Conservation (phyloP, 2,797 vertebrate genomes). For the Cirrhinus molitorella region DNA sequence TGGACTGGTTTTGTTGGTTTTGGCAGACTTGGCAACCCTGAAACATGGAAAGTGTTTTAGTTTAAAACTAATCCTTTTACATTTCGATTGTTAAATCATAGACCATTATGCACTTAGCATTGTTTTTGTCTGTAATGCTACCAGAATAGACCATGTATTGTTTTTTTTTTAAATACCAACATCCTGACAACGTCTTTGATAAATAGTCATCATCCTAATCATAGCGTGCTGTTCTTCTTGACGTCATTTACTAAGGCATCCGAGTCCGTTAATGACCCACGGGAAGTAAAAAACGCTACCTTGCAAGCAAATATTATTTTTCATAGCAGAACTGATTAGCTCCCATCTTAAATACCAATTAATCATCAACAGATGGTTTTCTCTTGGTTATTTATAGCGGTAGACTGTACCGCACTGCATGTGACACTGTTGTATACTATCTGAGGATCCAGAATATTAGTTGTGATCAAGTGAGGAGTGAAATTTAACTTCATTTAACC, state of each 20-base stretch:
- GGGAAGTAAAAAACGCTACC: not conserved
- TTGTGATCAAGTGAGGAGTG: constrained; percentile 53
- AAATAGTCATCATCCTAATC: not conserved
- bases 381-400: constrained; percentile 66
- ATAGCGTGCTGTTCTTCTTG: not conserved
- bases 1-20: too few species aligned
- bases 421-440: constrained; percentile 70
- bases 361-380: constrained; percentile 16
- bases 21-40: too few species aligned
- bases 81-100: not conserved
- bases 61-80: not conserved
- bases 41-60: not conserved
- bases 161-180: not conserved
- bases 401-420: constrained; percentile 54
- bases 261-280: not conserved
- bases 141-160: not conserved
- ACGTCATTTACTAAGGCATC: not conserved
- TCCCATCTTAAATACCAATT: constrained; percentile 18
- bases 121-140: not conserved
- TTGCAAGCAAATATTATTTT: not conserved
- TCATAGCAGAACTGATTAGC: not conserved
- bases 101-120: not conserved
- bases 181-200: not conserved
- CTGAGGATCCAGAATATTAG: constrained; percentile 72
- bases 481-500: not conserved